phyloP scores from a whole-genome alignment of 2,888 invertebrate species.

The Himalopsyche tibetana region DNA sequence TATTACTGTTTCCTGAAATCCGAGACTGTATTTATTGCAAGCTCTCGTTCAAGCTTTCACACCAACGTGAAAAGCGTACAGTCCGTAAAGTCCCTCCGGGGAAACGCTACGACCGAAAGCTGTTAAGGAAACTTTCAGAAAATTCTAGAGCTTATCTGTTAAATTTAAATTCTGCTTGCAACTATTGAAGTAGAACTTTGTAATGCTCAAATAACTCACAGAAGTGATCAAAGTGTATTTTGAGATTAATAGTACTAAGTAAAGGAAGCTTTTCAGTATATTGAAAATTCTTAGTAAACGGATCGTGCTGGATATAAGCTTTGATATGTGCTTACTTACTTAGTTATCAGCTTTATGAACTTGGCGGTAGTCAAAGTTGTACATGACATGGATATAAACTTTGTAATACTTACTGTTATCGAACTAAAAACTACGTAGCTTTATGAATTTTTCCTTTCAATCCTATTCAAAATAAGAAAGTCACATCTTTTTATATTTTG shows the following conservation, averaged over 20 bases:
- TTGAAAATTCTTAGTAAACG: not conserved
- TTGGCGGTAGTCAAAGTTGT: no score
- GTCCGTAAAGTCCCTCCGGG: not conserved
- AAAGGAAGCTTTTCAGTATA: not conserved
- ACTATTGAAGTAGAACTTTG: not conserved
- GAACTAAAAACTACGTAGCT: no score
- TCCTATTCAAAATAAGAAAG: no score
- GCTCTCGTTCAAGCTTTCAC: not conserved
- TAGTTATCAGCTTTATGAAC: not conserved
- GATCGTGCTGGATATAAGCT: not conserved
- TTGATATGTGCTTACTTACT: not conserved
- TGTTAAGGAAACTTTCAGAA: not conserved
- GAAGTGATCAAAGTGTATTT: constrained; percentile 5
- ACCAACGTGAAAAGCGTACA: not conserved
- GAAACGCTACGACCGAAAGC: not conserved
- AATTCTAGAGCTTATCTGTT: not conserved
- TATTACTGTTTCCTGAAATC: no score
- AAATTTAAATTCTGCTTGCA: not conserved
- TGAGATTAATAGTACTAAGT: not conserved
- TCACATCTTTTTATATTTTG: no score
- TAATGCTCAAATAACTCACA: not conserved
- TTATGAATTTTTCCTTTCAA: no score
- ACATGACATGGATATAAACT: not conserved
- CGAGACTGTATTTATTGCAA: not conserved
- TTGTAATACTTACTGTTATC: not conserved